These are phyloP conservation scores for Troglohyphantes excavatus DNA, from an alignment of 2,888 invertebrate genomes.

Conservation along the genomic window DNA sequence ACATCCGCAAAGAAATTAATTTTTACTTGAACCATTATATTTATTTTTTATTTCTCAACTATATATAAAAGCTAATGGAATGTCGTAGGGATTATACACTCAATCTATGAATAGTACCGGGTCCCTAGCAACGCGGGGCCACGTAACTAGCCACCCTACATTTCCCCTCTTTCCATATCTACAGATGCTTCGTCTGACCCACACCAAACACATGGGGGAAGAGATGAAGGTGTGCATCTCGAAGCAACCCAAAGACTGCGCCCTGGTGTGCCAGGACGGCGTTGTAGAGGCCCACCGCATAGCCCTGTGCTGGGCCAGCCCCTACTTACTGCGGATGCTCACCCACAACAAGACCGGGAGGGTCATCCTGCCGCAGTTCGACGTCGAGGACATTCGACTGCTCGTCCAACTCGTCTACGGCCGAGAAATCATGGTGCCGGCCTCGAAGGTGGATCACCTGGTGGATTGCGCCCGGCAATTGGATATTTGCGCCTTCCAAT, in stretches of 20 bases:
- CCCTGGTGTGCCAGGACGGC: slow-evolving; percentile 37
- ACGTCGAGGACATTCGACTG: not conserved
- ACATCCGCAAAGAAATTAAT: no score
- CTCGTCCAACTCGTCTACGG: slow-evolving; percentile 10
- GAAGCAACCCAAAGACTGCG: not conserved
- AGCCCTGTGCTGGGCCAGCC: not conserved
- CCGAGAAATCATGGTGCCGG: not conserved
- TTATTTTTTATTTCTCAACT: no score
- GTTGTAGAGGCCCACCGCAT: not conserved
- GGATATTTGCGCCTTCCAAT: not conserved
- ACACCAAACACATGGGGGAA: not conserved
- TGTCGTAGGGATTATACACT: no score
- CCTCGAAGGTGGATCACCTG: not conserved
- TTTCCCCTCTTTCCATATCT: no score
- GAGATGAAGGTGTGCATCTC: not conserved
- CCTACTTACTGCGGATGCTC: not conserved
- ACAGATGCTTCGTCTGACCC: not conserved
- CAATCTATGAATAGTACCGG: no score
- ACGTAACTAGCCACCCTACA: no score
- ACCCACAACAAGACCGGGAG: not conserved
- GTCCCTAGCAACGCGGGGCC: no score
- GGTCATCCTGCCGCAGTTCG: not conserved
- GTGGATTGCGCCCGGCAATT: not conserved
- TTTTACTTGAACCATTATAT: no score
- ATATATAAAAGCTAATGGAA: no score